Evolutionary conservation across 2,888 invertebrate genomes (phyloP), one percentile per base, ranked within the genome.

Genomic region (Uropetala carovei): DNA sequence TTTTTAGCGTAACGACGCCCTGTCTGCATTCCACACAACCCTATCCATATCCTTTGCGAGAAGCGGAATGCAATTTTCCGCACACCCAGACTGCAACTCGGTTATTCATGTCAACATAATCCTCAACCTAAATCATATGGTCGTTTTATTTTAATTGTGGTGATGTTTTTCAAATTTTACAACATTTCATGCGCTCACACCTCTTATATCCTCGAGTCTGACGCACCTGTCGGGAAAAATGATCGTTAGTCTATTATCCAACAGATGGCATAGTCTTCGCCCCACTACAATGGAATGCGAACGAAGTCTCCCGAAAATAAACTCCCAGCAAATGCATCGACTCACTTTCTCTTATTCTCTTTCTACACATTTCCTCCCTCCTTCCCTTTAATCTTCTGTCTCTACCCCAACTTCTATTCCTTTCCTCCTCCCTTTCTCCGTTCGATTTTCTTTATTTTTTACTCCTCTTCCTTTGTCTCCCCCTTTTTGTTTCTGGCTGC

Each of bases 261-360:
- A 27, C 22, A 75, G 75, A 27, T 75, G 75, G 75, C 75, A 75
- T 22, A 75, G 75, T 27, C 27, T 75, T 22, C 75, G 13, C 75
- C 75, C 75, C n/a, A 22, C n/a, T 68, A 27, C 27, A 27, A 27
- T 27, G 75, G 75, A 75, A 75, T 75, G 75, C 75, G 75, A 75
- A 75, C 75, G 75, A 75, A 75, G 75, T 27, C 75, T 75, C 75
- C 75, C 75, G 75, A 75, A 75, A 75, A 75, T 75, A 75, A 75
- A 75, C 75, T 75, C 75, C 22, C 75, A 22, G 75, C 22, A 75
- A 75, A 75, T 75, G 75, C 75, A 75, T 75, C 75, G 75, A 27
- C 27, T 75, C 22, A 75, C 75, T 84, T 57, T 58, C 58, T 84
- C 58, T 84, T 84, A 22, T 56, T 84, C 30, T n/a, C 84, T 57